Conservation (phyloP, 2,888 invertebrate species). For the Marasmarcha lunaedactyla region DNA sequence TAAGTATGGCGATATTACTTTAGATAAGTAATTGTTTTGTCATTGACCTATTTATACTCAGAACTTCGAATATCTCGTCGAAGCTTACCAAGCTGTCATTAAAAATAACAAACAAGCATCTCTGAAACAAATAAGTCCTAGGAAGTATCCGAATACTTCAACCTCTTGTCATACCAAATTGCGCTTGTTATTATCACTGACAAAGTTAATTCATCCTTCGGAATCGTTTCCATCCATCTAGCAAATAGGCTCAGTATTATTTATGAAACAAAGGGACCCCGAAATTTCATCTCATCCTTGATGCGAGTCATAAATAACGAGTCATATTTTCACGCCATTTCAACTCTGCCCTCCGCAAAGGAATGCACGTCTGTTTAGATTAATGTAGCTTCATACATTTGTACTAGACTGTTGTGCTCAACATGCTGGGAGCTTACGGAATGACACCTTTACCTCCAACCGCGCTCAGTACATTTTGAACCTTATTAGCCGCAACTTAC, state of each 20-base stretch:
- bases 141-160: no score
- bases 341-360: slow-evolving; percentile 60
- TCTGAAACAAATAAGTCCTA: no score
- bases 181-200: slow-evolving; percentile 3
- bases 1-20: no score
- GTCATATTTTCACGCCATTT: slow-evolving; percentile 67
- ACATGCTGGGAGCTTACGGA: slow-evolving; percentile 28
- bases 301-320: slow-evolving; percentile 54
- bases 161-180: slow-evolving; percentile 2
- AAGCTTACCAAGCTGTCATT: no score
- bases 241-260: slow-evolving; percentile 8
- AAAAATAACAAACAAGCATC: no score
- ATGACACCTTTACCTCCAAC: slow-evolving; percentile 20
- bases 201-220: slow-evolving; percentile 10
- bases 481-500: background rate
- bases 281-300: slow-evolving; percentile 35
- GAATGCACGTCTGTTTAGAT: slow-evolving; percentile 61
- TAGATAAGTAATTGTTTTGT: slow-evolving; percentile 1
- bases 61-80: no score
- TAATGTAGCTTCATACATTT: slow-evolving; percentile 67
- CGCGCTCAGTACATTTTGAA: background rate
- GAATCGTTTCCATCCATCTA: slow-evolving; percentile 15
- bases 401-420: slow-evolving; percentile 44
- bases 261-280: slow-evolving; percentile 17
- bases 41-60: slow-evolving; percentile 5